Percentiles rank a stretch among this genome's conserved stretches.
Conservation (phyloP, 2,888 invertebrate genomes). For the Nymphalis polychloros region DNA sequence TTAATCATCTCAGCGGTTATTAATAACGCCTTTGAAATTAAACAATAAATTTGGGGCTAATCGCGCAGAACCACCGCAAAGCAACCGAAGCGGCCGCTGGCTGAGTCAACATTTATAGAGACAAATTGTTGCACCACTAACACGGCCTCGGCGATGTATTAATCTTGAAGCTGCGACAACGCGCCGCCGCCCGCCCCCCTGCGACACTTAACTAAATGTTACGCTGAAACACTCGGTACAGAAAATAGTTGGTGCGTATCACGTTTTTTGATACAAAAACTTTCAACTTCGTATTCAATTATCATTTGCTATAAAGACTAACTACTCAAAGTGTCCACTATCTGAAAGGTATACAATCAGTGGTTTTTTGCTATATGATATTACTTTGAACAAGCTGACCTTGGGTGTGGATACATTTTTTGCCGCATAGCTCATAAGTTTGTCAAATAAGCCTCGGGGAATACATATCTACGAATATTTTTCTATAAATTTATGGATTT, state of each 20-base stretch:
- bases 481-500: too few species aligned
- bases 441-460: too few species aligned
- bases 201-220: constrained; percentile 54
- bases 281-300: not conserved
- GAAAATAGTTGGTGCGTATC: constrained; percentile 26
- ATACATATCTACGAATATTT: too few species aligned
- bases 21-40: constrained; percentile 81
- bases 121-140: constrained; percentile 80
- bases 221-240: constrained; percentile 33
- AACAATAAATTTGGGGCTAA: constrained; percentile 81
- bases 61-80: constrained; percentile 74
- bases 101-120: constrained; percentile 82
- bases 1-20: constrained; percentile 78
- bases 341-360: too few species aligned
- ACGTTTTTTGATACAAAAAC: constrained; percentile 9
- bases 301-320: too few species aligned
- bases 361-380: too few species aligned
- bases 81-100: constrained; percentile 54
- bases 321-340: not conserved
- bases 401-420: too few species aligned
- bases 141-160: constrained; percentile 74
- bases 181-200: constrained; percentile 48
- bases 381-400: too few species aligned
- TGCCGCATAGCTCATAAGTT: too few species aligned
- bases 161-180: constrained; percentile 68